Evolutionary conservation across 1,140 invertebrate species (phyloP), one percentile per base, ranked within the genome.

Genomic region (Bombus pyrosoma): DNA sequence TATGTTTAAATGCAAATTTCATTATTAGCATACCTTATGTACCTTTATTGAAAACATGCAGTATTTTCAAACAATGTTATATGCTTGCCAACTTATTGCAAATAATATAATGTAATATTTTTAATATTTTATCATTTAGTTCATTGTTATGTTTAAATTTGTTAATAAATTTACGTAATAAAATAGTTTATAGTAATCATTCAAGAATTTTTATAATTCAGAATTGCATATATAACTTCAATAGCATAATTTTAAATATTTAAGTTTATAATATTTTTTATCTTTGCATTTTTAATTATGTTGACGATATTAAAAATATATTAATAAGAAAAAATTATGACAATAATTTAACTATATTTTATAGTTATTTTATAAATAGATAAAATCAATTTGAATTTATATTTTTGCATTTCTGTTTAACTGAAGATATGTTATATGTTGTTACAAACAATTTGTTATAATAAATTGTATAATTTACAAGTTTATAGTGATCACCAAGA

Each of bases 21-120:
- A 10, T 25, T 18, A 57, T 75, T 4, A 28, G 9, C 39, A 12
- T 71, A 71, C 32, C 32, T 66, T 37, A 69, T 37, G 10, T 75
- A 57, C n/a, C 15, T 71, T 57, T 22, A 32, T 62, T 6, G 1
- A 22, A 79, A 2, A 62, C 76, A 79, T 84, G 53, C 75, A 84
- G 15, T 79, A 84, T 84, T 72, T 79, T 79, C 83, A 79, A 84
- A 79, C 66, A 69, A 37, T 43, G 71, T n/a, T 68, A 37, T 62
- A 37, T 83, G n/a, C 73, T 53, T 76, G 41, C 8, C 37, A 41
- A 74, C 62, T 64, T 75, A 41, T 53, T 28, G 12, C 18, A 47
- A 18, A 59, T 53, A 72, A 64, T n/a, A 62, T 62, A 62, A 79
- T 84, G 47, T 79, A 79, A 80, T 72, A 80, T 80, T 84, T 80